Percentiles rank a stretch among this genome's conserved stretches.
phyloP scores from a whole-genome alignment of 2,113 vertebrate genomes.

The Oenanthe oenanthe region DNA sequence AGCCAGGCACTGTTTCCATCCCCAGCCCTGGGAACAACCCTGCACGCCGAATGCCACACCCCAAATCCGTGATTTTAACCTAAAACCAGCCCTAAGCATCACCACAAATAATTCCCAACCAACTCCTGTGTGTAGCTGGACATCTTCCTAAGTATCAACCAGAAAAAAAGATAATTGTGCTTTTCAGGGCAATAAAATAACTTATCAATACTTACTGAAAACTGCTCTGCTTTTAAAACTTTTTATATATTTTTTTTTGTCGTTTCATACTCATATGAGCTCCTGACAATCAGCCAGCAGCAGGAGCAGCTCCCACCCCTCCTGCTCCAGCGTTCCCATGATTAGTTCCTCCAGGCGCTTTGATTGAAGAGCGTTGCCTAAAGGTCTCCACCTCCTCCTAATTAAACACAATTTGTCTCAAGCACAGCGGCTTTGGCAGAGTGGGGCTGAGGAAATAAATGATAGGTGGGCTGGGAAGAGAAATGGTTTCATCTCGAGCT shows the following conservation, averaged over 20 bases:
- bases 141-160: neutral
- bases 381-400: constrained; percentile 56
- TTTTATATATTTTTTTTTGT: neutral
- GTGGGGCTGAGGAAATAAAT: constrained; percentile 4
- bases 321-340: constrained; percentile 17
- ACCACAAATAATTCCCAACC: neutral
- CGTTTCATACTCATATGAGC: neutral
- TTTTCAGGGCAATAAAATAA: neutral
- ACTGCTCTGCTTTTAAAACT: neutral
- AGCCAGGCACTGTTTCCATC: fast-evolving
- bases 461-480: constrained; percentile 31
- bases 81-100: neutral
- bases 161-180: neutral
- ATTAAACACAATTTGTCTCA: constrained; percentile 48
- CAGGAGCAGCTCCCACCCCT: neutral
- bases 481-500: neutral
- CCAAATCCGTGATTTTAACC: neutral
- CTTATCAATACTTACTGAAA: neutral
- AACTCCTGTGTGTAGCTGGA: neutral
- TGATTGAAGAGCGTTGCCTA: constrained; percentile 66
- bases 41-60: neutral
- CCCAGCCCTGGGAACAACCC: neutral
- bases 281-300: constrained; percentile 25
- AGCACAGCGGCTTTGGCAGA: neutral
- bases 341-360: constrained; percentile 53